Percentiles rank a stretch among this genome's conserved stretches.
phyloP scores from a whole-genome alignment of 35 echinoderm and acorn worm genomes.

The Hemicentrotus pulcherrimus region DNA sequence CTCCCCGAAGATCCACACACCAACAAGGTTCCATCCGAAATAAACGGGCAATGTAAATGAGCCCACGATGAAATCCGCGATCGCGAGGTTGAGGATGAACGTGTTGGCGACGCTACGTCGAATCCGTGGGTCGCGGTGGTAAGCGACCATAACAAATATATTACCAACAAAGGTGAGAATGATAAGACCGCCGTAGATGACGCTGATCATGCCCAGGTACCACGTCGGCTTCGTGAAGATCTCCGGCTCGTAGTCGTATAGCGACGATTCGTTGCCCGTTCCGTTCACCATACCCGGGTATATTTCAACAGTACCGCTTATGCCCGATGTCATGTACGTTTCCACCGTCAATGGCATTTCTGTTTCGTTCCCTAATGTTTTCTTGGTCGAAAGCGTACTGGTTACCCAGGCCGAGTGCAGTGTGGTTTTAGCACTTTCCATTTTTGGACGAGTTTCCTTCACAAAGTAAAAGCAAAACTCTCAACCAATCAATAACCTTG shows the following conservation, averaged over 20 bases:
- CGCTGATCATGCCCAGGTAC: neutral
- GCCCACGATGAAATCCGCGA: constrained; percentile 75
- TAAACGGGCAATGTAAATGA: constrained; percentile 61
- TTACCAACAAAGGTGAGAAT: constrained; percentile 49
- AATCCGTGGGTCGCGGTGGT: constrained; percentile 38
- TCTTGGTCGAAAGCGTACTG: neutral
- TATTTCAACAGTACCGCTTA: neutral
- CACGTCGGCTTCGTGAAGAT: neutral
- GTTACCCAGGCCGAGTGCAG: neutral
- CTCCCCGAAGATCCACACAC: constrained; percentile 63
- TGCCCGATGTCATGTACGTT: neutral
- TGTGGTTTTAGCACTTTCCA: neutral
- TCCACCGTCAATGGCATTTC: neutral
- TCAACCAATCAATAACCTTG: neutral
- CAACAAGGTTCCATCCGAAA: constrained; percentile 56
- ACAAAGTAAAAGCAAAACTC: neutral
- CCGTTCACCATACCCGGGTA: neutral
- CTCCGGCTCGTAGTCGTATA: neutral
- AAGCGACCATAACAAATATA: constrained; percentile 61
- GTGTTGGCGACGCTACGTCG: constrained; percentile 48
- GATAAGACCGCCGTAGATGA: constrained; percentile 14
- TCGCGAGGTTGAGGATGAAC: constrained; percentile 67
- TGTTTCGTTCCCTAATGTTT: neutral
- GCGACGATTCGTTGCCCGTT: neutral
- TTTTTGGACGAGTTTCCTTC: neutral